Evolutionary conservation across 2,113 vertebrate species (phyloP).

Genomic region (Erythrocercus mccallii): DNA sequence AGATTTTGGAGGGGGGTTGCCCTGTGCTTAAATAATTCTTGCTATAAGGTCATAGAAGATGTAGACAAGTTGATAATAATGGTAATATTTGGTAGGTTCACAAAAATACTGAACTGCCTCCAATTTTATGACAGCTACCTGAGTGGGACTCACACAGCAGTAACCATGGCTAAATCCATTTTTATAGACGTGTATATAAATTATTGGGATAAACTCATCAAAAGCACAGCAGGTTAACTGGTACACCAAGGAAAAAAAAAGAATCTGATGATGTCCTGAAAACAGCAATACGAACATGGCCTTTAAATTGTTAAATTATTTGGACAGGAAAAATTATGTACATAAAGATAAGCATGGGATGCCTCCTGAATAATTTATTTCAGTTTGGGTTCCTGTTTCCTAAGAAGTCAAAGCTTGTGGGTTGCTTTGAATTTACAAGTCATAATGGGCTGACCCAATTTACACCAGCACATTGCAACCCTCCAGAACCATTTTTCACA

Average conservation of each 20-base stretch:
- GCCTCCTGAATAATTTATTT: neutral
- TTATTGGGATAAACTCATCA: slow-evolving; percentile 34
- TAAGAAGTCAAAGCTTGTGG: neutral
- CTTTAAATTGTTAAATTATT: slow-evolving; percentile 40
- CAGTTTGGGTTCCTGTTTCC: neutral
- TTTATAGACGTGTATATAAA: neutral
- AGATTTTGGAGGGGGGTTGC: neutral
- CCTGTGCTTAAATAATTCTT: neutral
- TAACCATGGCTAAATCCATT: slow-evolving; percentile 2
- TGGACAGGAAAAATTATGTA: neutral
- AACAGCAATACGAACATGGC: neutral
- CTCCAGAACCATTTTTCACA: neutral
- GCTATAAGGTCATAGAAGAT: neutral
- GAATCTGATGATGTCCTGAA: neutral
- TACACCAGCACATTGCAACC: neutral
- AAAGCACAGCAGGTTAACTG: slow-evolving; percentile 37
- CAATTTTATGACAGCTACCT: neutral
- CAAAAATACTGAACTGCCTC: neutral
- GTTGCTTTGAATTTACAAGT: neutral
- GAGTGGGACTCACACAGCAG: neutral
- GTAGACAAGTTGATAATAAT: neutral
- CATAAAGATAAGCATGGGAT: neutral
- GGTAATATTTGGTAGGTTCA: neutral
- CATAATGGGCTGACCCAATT: neutral
- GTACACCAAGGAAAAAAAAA: neutral